Evolutionary conservation across 2,113 vertebrate genomes (phyloP).

Genomic region (Oreamnos americanus): DNA sequence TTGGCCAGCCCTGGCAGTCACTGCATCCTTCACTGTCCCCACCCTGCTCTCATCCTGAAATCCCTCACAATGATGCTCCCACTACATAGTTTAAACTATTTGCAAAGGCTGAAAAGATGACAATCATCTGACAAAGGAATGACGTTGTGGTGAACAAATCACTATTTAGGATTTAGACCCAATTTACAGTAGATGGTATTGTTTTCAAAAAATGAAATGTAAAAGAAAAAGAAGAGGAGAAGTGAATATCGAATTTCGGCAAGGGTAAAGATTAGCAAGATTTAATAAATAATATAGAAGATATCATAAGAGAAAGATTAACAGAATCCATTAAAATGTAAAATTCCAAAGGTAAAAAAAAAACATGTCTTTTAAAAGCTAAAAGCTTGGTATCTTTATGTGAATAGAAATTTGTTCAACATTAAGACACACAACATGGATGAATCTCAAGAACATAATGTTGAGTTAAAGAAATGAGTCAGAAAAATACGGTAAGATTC

Average conservation of each 20-base stretch:
- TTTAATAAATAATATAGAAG: neutral
- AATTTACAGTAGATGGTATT: neutral
- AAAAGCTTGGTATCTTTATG: neutral
- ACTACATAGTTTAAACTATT: neutral
- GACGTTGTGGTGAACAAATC: neutral
- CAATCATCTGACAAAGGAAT: neutral
- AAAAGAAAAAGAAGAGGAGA: neutral
- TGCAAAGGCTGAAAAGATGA: neutral
- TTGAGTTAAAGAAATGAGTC: neutral
- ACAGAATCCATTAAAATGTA: neutral
- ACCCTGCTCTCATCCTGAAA: neutral
- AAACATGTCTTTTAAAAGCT: neutral
- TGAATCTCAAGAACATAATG: neutral
- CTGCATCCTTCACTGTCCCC: neutral
- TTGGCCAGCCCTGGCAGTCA: neutral
- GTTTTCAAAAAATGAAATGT: neutral
- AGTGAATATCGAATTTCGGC: neutral
- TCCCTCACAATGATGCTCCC: neutral
- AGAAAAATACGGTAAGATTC: neutral
- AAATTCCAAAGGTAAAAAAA: neutral
- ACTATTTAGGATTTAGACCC: neutral
- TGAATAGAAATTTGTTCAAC: neutral
- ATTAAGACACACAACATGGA: neutral
- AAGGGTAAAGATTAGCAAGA: neutral
- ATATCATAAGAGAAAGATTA: neutral